phyloP scores from a whole-genome alignment of 2,888 invertebrate species.

The Mimachlamys varia region DNA sequence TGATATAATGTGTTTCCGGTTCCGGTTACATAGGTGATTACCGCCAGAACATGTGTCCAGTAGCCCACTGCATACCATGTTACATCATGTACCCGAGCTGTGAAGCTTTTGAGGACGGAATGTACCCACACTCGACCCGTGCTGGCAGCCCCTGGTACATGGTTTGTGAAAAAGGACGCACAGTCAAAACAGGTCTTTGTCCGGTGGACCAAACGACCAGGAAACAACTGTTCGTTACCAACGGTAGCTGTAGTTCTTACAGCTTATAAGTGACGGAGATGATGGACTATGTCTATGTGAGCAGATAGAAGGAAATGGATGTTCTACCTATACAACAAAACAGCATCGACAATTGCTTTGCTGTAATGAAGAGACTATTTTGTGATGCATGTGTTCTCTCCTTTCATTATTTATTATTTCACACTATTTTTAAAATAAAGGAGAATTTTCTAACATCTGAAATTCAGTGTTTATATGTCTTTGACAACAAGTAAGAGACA shows the following conservation, averaged over 20 bases:
- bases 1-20: background rate
- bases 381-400: background rate
- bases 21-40: background rate
- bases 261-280: background rate
- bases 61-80: background rate
- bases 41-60: background rate
- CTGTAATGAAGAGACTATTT: background rate
- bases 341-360: background rate
- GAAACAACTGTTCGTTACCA: background rate
- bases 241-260: constrained; percentile 21
- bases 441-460: background rate
- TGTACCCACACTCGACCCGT: background rate
- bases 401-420: background rate
- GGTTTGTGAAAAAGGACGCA: constrained; percentile 33
- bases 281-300: background rate
- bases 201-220: background rate
- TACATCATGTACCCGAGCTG: constrained; percentile 28
- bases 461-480: background rate
- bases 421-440: background rate
- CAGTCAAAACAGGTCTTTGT: constrained; percentile 11
- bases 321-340: background rate
- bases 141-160: constrained; percentile 27
- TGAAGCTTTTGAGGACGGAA: background rate
- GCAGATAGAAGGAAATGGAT: background rate
- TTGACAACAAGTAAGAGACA: background rate